A percentile compares a stretch with the other conserved stretches of the same genome.
Evolutionary conservation across 2,113 vertebrate species (phyloP).

Genomic region (Gallinago media): DNA sequence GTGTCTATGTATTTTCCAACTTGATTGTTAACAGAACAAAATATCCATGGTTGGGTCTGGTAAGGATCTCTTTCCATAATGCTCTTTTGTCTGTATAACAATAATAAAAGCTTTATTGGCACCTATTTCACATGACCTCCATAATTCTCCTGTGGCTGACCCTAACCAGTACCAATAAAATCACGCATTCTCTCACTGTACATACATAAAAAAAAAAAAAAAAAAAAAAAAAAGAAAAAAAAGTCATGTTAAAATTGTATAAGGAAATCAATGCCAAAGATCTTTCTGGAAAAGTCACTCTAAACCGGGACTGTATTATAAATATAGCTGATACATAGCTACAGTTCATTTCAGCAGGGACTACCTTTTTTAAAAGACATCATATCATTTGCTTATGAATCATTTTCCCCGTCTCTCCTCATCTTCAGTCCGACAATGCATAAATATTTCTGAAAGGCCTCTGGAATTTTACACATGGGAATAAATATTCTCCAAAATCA

Average conservation of each 20-base stretch:
- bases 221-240: background rate
- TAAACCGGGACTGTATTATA: background rate
- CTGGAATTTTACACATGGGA: background rate
- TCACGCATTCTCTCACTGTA: slow-evolving; percentile 27
- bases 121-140: slow-evolving; percentile 65
- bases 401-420: background rate
- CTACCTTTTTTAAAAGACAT: background rate
- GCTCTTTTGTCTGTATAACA: slow-evolving; percentile 66
- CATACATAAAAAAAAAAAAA: background rate
- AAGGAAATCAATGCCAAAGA: background rate
- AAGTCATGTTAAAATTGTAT: background rate
- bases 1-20: background rate
- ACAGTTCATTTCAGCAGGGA: background rate
- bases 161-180: slow-evolving; percentile 66
- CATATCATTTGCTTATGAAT: background rate
- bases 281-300: background rate
- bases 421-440: background rate
- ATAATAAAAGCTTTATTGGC: slow-evolving; percentile 72
- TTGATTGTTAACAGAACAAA: slow-evolving; percentile 55
- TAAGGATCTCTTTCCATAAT: slow-evolving; percentile 63
- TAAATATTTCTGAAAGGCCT: background rate
- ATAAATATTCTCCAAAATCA: background rate
- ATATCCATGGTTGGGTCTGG: slow-evolving; percentile 35
- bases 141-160: slow-evolving; percentile 63
- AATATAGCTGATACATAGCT: background rate